Evolutionary conservation across 2,797 vertebrate species (phyloP).

Genomic region (Acanthiza pusilla): DNA sequence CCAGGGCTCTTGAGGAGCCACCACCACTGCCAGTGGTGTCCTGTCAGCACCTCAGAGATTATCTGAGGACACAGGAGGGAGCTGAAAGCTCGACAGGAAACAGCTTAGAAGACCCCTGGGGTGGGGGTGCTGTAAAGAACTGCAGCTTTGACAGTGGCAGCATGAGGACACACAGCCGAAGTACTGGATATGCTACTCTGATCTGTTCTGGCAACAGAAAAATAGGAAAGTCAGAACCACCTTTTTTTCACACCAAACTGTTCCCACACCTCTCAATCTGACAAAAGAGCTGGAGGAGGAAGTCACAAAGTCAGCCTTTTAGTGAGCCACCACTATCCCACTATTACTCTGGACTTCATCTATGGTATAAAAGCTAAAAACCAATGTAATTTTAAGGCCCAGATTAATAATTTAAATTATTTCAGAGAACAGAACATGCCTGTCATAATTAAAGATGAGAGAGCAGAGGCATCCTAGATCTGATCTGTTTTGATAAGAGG

Average conservation of each 20-base stretch:
- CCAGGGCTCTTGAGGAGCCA: neutral
- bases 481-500: neutral
- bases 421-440: neutral
- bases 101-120: neutral
- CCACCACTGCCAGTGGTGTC: neutral
- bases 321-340: neutral
- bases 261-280: neutral
- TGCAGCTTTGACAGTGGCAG: neutral
- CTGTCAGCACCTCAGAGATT: conserved; percentile 37
- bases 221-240: neutral
- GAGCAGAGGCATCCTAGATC: neutral
- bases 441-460: neutral
- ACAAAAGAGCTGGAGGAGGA: neutral
- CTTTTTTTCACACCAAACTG: neutral
- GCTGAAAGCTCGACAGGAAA: neutral
- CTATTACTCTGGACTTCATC: neutral
- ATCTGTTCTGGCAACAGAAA: neutral
- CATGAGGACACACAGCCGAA: neutral
- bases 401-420: neutral
- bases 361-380: neutral
- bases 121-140: neutral
- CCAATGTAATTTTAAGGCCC: neutral
- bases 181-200: neutral
- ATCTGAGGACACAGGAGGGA: neutral
- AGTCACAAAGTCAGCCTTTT: neutral